Evolutionary conservation across 2,888 invertebrate genomes (phyloP).

Genomic region (Melinopterus prodromus): DNA sequence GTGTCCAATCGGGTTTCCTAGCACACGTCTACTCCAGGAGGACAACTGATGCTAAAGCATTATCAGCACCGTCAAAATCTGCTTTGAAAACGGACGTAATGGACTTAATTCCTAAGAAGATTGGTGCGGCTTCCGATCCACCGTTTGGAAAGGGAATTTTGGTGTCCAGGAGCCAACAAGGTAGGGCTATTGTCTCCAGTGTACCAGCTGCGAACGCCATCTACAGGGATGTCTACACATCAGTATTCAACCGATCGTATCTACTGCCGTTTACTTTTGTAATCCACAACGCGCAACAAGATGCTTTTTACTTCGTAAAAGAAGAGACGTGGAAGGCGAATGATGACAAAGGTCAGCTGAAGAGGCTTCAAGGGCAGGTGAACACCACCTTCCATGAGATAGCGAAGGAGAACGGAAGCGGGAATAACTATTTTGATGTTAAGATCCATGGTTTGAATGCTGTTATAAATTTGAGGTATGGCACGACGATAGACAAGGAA

Average conservation of each 20-base stretch:
- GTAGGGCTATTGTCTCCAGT: slow-evolving; percentile 83
- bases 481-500: slow-evolving; percentile 90
- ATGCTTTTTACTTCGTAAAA: slow-evolving; percentile 93
- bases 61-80: slow-evolving; percentile 82
- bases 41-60: slow-evolving; percentile 78
- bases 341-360: slow-evolving; percentile 88
- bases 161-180: slow-evolving; percentile 80
- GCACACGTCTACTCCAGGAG: slow-evolving; percentile 82
- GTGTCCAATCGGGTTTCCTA: slow-evolving; percentile 84
- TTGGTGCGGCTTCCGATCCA: slow-evolving; percentile 86
- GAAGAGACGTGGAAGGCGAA: slow-evolving; percentile 90
- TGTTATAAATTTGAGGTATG: slow-evolving; percentile 89
- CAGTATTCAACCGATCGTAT: slow-evolving; percentile 89
- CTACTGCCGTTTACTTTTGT: slow-evolving; percentile 88
- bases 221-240: slow-evolving; percentile 90
- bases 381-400: slow-evolving; percentile 92
- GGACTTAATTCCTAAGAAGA: slow-evolving; percentile 75
- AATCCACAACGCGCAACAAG: slow-evolving; percentile 88
- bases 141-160: slow-evolving; percentile 89
- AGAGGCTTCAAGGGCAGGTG: slow-evolving; percentile 88
- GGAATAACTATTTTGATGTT: slow-evolving; percentile 82
- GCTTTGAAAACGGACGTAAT: slow-evolving; percentile 82
- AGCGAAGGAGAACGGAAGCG: slow-evolving; percentile 73
- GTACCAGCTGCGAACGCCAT: slow-evolving; percentile 91
- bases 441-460: slow-evolving; percentile 92